phyloP scores from a whole-genome alignment of 2,113 vertebrate species.

The Anguilla japonica region DNA sequence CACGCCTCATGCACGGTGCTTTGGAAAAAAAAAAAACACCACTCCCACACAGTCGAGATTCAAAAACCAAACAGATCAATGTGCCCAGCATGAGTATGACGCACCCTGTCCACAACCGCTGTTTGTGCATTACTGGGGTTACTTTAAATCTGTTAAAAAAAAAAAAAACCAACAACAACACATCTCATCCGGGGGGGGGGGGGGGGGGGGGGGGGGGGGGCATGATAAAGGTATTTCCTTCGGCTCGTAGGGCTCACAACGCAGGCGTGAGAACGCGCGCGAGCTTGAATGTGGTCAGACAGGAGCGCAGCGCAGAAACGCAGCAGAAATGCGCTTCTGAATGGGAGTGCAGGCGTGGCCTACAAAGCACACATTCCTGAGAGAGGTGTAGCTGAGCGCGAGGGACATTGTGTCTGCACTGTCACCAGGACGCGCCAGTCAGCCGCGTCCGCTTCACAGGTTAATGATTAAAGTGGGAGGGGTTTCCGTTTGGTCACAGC shows the following conservation, averaged over 20 bases:
- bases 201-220: no score
- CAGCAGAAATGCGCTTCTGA: neutral
- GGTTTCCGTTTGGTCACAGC: neutral
- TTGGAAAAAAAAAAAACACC: neutral
- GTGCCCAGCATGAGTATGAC: neutral
- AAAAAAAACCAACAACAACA: neutral
- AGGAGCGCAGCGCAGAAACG: neutral
- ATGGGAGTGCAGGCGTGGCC: neutral
- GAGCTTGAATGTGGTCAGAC: neutral
- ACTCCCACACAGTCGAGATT: neutral
- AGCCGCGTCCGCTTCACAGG: neutral
- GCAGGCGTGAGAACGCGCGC: neutral
- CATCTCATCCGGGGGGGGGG: neutral
- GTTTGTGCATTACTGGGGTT: neutral
- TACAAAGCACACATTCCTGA: neutral
- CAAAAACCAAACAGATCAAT: neutral
- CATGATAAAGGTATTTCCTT: neutral
- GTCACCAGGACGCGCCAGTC: neutral
- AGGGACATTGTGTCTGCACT: no score
- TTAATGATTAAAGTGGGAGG: neutral
- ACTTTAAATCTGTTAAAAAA: neutral
- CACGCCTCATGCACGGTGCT: neutral
- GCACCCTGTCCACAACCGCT: neutral
- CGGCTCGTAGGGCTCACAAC: neutral
- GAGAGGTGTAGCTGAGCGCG: neutral